Evolutionary conservation across 2,113 vertebrate species (phyloP), one percentile per base, ranked within the genome.

Genomic region (Sclerurus mexicanus): DNA sequence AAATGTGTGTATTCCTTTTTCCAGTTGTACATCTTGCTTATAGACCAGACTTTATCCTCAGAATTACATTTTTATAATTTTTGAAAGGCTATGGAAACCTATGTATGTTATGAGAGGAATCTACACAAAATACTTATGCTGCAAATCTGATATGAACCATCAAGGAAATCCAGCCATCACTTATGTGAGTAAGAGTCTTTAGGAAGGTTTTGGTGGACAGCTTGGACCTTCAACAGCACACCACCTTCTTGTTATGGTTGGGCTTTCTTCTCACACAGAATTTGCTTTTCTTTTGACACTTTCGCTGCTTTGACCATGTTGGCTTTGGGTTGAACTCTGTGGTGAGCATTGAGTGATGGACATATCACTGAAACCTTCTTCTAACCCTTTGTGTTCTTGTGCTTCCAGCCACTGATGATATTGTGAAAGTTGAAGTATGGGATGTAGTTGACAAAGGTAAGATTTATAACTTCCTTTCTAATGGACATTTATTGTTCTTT

Each of bases 361-460:
- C 14, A 9, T 68, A 55, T 18, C 19, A 33, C 31, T 49, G 31
- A 66, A 74, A 72, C 44, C 8, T 14, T 25, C 12, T 63, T 76
- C 67, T 95, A 77, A 97, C 33, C 2, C 12, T 49, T 35, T 75
- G 14, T 85, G 7, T 68, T 72, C 60, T 87, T 92, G 28, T 71
- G 20, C 12, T 97, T 98, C 74, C 93, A 99, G 99, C 99, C 94
- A 99, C 99, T 63, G 99, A 99, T 6, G 99, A 99, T 49, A 98
- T 99, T 71, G 99, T 99, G 58, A 99, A 99, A 88, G 99, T 99
- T 9, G 99, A 99, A 97, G 99, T 99, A 89, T 99, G 99, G 99
- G 99, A 99, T 33, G 99, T 99, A 2, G 99, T 99, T 10, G 99
- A 99, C 96, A 99, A 99, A 99, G 99, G 99, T 99, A 96, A 98